Percentiles rank a stretch among this genome's conserved stretches.
Conservation (phyloP, 2,113 vertebrate species). For the Larimichthys crocea region DNA sequence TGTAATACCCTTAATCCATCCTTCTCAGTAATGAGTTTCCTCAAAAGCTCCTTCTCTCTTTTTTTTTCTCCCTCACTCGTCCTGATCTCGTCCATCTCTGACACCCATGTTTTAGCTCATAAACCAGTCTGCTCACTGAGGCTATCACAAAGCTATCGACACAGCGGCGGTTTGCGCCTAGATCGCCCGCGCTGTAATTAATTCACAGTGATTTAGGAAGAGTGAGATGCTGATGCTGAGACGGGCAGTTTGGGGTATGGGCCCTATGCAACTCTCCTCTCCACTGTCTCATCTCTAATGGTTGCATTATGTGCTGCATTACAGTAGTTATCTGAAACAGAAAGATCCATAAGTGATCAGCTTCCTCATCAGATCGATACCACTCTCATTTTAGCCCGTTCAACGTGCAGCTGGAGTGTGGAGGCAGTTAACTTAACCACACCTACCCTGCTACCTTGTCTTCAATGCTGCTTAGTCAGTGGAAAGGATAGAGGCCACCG, state of each 20-base stretch:
- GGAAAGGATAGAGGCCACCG: too few species aligned
- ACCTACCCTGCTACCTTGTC: too few species aligned
- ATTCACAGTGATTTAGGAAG: conserved; percentile 54
- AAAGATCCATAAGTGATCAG: background rate
- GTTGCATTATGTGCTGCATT: background rate
- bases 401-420: background rate
- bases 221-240: conserved; percentile 44
- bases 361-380: background rate
- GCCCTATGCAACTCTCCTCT: background rate
- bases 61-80: background rate
- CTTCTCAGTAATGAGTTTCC: conserved; percentile 45
- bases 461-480: too few species aligned
- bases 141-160: conserved; percentile 17
- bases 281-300: background rate
- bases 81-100: conserved; percentile 27
- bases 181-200: conserved; percentile 48
- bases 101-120: conserved; percentile 24
- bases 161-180: conserved; percentile 18
- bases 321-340: conserved; percentile 2
- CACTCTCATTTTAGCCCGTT: background rate
- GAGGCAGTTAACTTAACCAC: background rate
- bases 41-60: conserved; percentile 15
- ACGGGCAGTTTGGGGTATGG: conserved; percentile 14
- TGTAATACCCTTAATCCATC: conserved; percentile 31
- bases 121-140: conserved; percentile 42